These are phyloP conservation scores for Eupithecia subfuscata DNA, from an alignment of 2,888 invertebrate genomes.

Conservation along the genomic window DNA sequence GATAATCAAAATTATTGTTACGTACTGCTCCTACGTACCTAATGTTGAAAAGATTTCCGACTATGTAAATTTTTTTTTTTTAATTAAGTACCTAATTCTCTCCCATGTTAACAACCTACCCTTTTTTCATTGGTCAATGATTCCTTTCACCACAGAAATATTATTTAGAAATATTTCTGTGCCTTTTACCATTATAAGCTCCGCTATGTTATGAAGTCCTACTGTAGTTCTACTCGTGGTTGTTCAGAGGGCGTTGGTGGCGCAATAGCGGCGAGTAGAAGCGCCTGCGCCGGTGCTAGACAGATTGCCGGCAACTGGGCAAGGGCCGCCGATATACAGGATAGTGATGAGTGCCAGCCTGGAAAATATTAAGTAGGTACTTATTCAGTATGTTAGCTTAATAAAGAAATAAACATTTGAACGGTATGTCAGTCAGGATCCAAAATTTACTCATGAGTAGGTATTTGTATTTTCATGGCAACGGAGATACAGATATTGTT, in stretches of 20 bases:
- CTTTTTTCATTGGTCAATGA: background rate
- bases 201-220: background rate
- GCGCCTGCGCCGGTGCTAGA: conserved; percentile 60
- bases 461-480: background rate
- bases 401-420: too few relatives aligned
- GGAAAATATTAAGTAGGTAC: conserved; percentile 10
- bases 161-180: too few relatives aligned
- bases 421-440: too few relatives aligned
- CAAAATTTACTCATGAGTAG: too few relatives aligned
- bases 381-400: too few relatives aligned
- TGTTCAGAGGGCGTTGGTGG: background rate
- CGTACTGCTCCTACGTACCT: background rate
- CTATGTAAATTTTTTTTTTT: background rate
- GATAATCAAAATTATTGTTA: too few relatives aligned
- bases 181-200: background rate
- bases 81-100: background rate
- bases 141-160: background rate
- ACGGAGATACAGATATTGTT: background rate
- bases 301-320: conserved; percentile 58
- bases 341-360: conserved; percentile 34
- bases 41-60: background rate
- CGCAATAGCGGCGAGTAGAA: conserved; percentile 56
- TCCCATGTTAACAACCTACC: background rate
- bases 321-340: conserved; percentile 45
- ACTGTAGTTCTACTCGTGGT: background rate